Percentiles rank a stretch among this genome's conserved stretches.
phyloP scores from a whole-genome alignment of 2,113 vertebrate species.

The Dasyprocta punctata region DNA sequence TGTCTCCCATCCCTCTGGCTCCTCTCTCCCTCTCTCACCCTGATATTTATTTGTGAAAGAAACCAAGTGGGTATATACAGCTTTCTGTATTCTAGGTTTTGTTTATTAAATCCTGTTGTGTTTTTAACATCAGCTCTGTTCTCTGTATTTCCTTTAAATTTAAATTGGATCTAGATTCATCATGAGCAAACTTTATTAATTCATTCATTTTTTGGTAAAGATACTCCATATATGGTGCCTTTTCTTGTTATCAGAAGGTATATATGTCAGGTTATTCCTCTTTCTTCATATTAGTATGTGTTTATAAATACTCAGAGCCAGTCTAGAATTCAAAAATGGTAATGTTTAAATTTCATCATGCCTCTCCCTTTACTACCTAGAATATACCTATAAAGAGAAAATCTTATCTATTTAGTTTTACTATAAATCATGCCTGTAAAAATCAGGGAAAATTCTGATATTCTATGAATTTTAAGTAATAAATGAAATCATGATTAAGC shows the following conservation, averaged over 20 bases:
- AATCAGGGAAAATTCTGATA: background rate
- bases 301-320: background rate
- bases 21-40: background rate
- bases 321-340: background rate
- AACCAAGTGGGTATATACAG: background rate
- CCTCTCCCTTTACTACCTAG: background rate
- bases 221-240: background rate
- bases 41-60: background rate
- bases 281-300: background rate
- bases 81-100: background rate
- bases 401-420: background rate
- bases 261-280: background rate
- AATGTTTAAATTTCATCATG: background rate
- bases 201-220: background rate
- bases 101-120: background rate
- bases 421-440: background rate
- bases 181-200: background rate
- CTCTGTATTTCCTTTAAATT: background rate
- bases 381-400: background rate
- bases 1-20: accelerated
- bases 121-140: background rate
- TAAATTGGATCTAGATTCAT: background rate
- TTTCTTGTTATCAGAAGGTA: background rate
- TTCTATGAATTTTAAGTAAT: background rate
- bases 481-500: background rate